Percentiles rank a stretch among this genome's conserved stretches.
Evolutionary conservation across 2,797 vertebrate species (phyloP).

Genomic region (Sparidentex hasta): DNA sequence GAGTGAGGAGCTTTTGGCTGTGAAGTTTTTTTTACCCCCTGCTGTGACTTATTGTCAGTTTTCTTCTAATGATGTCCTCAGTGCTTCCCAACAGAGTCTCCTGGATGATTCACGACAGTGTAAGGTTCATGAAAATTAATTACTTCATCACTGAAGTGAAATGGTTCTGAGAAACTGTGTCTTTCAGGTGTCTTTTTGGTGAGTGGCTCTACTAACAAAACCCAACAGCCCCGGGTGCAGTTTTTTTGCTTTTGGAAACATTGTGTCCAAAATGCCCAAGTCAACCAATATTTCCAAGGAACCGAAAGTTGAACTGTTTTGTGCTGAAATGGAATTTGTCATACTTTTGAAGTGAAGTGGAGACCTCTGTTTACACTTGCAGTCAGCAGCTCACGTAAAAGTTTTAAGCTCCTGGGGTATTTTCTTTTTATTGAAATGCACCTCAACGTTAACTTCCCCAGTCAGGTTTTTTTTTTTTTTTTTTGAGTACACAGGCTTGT

Average conservation of each 20-base stretch:
- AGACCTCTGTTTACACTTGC: not conserved
- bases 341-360: not conserved
- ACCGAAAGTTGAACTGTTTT: not conserved
- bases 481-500: not conserved
- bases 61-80: not conserved
- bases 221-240: not conserved
- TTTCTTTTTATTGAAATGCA: not conserved
- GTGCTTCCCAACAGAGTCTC: not conserved
- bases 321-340: not conserved
- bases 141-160: not conserved
- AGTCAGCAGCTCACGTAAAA: not conserved
- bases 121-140: not conserved
- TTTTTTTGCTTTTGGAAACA: not conserved
- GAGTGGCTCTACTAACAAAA: not conserved
- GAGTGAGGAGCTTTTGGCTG: not conserved
- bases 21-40: not conserved
- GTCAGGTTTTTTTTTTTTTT: not conserved
- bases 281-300: not conserved
- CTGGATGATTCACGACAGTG: not conserved
- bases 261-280: not conserved
- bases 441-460: not conserved
- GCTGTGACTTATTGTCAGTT: not conserved
- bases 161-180: constrained; percentile 1
- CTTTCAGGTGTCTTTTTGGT: not conserved
- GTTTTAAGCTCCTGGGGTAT: not conserved